Percentiles rank a stretch among this genome's conserved stretches.
Evolutionary conservation across 2,113 vertebrate species (phyloP).

Genomic region (Paramisgurnus dabryanus): DNA sequence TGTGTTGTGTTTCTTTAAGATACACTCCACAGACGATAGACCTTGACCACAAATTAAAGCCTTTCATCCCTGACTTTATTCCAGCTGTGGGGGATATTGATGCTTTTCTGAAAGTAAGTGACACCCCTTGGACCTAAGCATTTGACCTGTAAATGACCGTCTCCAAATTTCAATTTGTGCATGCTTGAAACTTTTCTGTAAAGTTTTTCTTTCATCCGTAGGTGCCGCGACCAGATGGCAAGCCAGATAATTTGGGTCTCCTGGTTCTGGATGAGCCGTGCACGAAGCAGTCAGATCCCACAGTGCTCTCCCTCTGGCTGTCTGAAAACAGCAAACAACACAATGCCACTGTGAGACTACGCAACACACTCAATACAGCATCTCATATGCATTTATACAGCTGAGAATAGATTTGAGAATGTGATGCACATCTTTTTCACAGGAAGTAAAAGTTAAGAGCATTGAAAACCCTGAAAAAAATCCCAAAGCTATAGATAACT

Average conservation of each 20-base stretch:
- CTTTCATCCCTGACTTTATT: slow-evolving; percentile 97
- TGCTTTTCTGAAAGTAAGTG: slow-evolving; percentile 89
- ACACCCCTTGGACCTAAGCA: not conserved
- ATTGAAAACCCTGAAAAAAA: slow-evolving; percentile 85
- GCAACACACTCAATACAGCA: not conserved
- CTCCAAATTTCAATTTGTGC: not conserved
- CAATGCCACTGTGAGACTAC: slow-evolving; percentile 75
- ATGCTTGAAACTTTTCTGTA: not conserved
- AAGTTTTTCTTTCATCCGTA: slow-evolving; percentile 54
- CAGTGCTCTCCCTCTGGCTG: slow-evolving; percentile 90
- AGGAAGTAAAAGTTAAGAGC: slow-evolving; percentile 87
- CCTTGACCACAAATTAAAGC: slow-evolving; percentile 90
- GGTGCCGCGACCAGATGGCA: slow-evolving; percentile 88
- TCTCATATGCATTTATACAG: not conserved
- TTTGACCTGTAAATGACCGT: not conserved
- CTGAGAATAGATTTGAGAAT: not conserved
- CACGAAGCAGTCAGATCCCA: slow-evolving; percentile 91
- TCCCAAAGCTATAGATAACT: slow-evolving; percentile 82
- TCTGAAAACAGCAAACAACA: slow-evolving; percentile 92
- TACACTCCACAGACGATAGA: slow-evolving; percentile 86
- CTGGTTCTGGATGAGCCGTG: slow-evolving; percentile 92
- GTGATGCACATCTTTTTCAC: slow-evolving; percentile 22
- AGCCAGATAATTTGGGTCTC: slow-evolving; percentile 84
- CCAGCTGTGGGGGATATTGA: slow-evolving; percentile 97
- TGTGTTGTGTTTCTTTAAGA: slow-evolving; percentile 63